A percentile compares a stretch with the other conserved stretches of the same genome.
These are phyloP conservation scores for Sylvicapra grimmia DNA, from an alignment of 2,113 vertebrate genomes.

Conservation along the genomic window DNA sequence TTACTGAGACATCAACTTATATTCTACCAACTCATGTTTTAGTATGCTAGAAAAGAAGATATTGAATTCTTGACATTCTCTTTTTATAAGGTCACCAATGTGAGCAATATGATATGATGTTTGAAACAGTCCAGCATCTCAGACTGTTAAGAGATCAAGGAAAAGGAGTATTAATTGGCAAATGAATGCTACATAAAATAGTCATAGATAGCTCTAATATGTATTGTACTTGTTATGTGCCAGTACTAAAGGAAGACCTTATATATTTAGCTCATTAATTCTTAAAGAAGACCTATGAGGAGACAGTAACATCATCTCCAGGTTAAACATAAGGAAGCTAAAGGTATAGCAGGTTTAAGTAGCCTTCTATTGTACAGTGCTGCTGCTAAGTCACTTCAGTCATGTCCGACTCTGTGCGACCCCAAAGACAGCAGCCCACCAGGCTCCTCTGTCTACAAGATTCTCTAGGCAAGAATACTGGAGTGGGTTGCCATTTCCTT, in stretches of 20 bases:
- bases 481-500: background rate
- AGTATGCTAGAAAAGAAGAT: background rate
- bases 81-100: constrained; percentile 53
- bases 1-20: background rate
- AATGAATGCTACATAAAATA: background rate
- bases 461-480: background rate
- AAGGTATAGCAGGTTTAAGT: background rate
- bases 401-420: background rate
- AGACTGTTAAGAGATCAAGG: background rate
- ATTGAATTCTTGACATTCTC: constrained; percentile 29
- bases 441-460: background rate
- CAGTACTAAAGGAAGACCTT: background rate
- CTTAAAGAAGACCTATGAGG: background rate
- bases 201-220: background rate
- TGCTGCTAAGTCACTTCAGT: background rate
- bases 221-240: background rate
- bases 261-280: background rate
- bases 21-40: background rate
- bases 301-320: background rate
- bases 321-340: background rate
- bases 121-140: background rate
- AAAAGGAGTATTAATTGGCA: constrained; percentile 8
- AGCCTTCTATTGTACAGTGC: accelerated
- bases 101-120: background rate
- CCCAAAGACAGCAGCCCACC: background rate